Evolutionary conservation across 2,113 vertebrate genomes (phyloP).

Genomic region (Rhynchopsitta pachyrhyncha): DNA sequence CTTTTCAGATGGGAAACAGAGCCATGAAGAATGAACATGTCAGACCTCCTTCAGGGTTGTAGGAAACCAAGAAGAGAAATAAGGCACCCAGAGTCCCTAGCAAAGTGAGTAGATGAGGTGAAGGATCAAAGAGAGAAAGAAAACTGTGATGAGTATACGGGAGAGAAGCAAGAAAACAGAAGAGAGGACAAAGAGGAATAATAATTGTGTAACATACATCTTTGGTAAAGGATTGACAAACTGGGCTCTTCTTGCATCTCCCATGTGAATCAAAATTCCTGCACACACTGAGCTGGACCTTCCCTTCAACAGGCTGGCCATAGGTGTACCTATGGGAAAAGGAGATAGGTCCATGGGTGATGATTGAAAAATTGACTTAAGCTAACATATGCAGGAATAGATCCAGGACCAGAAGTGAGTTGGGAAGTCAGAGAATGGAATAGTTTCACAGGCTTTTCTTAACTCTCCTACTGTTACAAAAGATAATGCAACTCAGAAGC

Average conservation of each 20-base stretch:
- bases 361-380: background rate
- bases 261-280: conserved; percentile 34
- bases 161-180: background rate
- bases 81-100: background rate
- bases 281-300: conserved; percentile 35
- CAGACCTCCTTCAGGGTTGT: background rate
- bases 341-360: background rate
- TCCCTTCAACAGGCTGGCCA: conserved; percentile 62
- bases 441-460: background rate
- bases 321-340: conserved; percentile 60
- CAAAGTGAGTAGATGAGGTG: background rate
- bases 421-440: background rate
- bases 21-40: background rate
- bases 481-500: background rate
- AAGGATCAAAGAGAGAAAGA: background rate
- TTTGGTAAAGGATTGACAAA: conserved; percentile 45
- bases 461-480: background rate
- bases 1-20: background rate
- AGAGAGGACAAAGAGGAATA: background rate
- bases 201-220: conserved; percentile 27
- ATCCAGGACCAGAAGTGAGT: background rate
- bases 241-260: conserved; percentile 29
- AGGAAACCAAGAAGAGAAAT: background rate
- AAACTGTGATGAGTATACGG: background rate
- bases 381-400: background rate